Percentiles rank a stretch among this genome's conserved stretches.
These are phyloP conservation scores for Nemoura dubitans DNA, from an alignment of 2,888 invertebrate species.

Conservation along the genomic window DNA sequence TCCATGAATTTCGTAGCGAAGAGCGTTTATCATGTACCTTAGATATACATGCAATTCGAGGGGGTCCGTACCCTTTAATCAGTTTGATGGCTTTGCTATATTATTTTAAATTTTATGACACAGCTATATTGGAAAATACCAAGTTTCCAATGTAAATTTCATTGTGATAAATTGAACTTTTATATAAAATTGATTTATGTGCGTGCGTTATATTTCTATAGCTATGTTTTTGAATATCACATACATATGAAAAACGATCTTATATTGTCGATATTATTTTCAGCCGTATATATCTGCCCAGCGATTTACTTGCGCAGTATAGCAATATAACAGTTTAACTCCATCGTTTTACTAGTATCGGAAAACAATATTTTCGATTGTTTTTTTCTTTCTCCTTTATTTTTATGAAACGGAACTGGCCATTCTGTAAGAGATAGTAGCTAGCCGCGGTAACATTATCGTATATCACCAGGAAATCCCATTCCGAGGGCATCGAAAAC, in stretches of 20 bases:
- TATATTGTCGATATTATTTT: conserved; percentile 38
- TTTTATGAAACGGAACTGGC: conserved; percentile 52
- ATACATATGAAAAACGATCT: conserved; percentile 30
- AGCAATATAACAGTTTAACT: conserved; percentile 49
- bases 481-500: conserved; percentile 54
- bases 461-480: conserved; percentile 55
- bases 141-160: conserved; percentile 37
- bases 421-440: conserved; percentile 52
- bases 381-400: conserved; percentile 44
- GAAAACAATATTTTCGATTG: conserved; percentile 50
- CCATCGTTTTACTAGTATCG: conserved; percentile 48
- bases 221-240: conserved; percentile 31
- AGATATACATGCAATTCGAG: background rate
- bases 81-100: conserved; percentile 14
- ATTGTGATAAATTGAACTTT: conserved; percentile 41
- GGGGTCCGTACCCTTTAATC: conserved; percentile 18
- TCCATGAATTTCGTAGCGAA: background rate
- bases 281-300: conserved; percentile 39
- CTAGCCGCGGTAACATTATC: conserved; percentile 52
- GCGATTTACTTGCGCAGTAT: conserved; percentile 45
- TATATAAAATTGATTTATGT: conserved; percentile 41
- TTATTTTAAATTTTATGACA: conserved; percentile 41
- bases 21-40: background rate
- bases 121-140: conserved; percentile 25
- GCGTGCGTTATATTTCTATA: background rate